Evolutionary conservation across 2,888 invertebrate genomes (phyloP).

Genomic region (Noctua fimbriata): DNA sequence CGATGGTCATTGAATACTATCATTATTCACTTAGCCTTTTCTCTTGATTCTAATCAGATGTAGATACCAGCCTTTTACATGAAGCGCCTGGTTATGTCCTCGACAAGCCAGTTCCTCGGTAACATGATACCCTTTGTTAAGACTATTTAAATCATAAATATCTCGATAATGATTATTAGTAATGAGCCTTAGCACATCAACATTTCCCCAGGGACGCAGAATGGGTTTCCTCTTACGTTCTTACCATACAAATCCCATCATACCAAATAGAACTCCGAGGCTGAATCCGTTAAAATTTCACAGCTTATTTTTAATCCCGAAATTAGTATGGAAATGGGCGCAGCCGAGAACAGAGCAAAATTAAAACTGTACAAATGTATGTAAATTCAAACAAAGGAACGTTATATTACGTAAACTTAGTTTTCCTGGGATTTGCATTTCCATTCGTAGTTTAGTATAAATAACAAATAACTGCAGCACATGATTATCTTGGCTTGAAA

Average conservation of each 20-base stretch:
- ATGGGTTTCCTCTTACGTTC: neutral
- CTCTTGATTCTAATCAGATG: neutral
- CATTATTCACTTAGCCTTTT: neutral
- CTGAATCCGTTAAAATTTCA: constrained; percentile 43
- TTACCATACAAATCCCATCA: constrained; percentile 21
- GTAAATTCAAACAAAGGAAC: constrained; percentile 59
- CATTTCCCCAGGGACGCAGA: neutral
- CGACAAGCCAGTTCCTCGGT: neutral
- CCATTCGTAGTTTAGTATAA: constrained; percentile 45
- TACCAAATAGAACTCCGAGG: constrained; percentile 3
- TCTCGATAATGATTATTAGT: neutral
- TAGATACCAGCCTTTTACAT: neutral
- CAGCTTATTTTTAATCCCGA: constrained; percentile 51
- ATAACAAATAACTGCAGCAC: constrained; percentile 34
- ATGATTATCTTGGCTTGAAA: constrained; percentile 11
- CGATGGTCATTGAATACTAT: too few relatives aligned
- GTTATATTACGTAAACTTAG: constrained; percentile 46
- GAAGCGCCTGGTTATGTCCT: neutral
- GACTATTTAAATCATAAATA: neutral
- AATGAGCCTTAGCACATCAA: neutral
- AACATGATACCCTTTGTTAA: neutral
- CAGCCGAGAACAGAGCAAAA: constrained; percentile 49
- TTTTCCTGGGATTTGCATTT: constrained; percentile 41
- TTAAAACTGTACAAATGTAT: constrained; percentile 60
- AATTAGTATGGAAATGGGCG: constrained; percentile 58